Base-by-base conservation (phyloP, 2,113 vertebrate species). In the Clarias gariepinus region DNA sequence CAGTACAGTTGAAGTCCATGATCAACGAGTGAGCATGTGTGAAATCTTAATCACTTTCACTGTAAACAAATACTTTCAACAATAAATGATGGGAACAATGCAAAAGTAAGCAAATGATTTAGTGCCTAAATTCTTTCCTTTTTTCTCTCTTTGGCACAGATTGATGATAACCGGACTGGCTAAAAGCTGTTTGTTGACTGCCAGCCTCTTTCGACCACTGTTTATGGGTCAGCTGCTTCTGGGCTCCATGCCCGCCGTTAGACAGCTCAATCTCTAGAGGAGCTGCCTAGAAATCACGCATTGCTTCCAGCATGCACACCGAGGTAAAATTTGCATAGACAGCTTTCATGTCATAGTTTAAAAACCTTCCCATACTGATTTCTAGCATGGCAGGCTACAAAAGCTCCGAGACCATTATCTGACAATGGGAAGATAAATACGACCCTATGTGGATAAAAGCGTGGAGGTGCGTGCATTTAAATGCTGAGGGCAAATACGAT, bases 381-480 rank as follows among this genome's bases (percentile, higher is more conserved):
- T 85, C 78, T 41, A 23, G 18, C 4, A 15, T 19, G 78, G 52
- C 41, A 76, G n/a, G 55, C 36, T 76, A 81, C 80, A 71, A 78
- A 77, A 81, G 86, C 76, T 60, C 52, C 5, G 68, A 77, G 68
- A 82, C 84, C 83, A 85, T 86, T 87, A 89, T 53, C 53, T 6
- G 11, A 57, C 58, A 79, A 47, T 47, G 10, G 71, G 60, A 87
- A 81, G 71, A 79, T 57, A 76, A 88, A 82, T 73, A 28, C 47
- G 33, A 77, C 53, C 61, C 66, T 41, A 78, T 19, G 21, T 36
- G 57, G 85, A 25, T 85, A 85, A 89, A 86, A 82, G 85, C 82
- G 82, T 84, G 69, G 33, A 60, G 77, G 64, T 61, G 52, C 77
- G 33, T 60, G 64, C 60, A 58, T 80, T 86, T 81, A 30, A 86